Evolutionary conservation across 1,140 invertebrate genomes (phyloP).

Genomic region (Nephila pilipes): DNA sequence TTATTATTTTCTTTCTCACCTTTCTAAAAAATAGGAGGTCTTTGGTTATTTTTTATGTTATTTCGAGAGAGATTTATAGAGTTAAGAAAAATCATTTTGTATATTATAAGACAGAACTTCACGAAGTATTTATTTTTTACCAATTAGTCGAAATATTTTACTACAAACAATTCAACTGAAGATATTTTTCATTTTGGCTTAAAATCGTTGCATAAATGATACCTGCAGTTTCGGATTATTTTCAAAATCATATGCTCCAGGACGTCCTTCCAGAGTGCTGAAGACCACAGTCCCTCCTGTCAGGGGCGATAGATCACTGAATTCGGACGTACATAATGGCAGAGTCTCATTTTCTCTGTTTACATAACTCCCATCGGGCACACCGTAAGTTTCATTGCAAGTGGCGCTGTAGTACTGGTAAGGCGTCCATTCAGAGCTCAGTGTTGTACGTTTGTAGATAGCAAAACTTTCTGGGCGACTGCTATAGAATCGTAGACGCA

Average conservation of each 20-base stretch:
- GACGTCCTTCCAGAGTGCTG: conserved; percentile 96
- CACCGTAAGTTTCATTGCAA: conserved; percentile 91
- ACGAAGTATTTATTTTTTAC: too few relatives aligned
- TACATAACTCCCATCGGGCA: conserved; percentile 86
- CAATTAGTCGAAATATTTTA: too few relatives aligned
- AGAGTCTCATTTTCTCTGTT: conserved; percentile 90
- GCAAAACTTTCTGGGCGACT: conserved; percentile 98
- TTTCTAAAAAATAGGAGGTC: too few relatives aligned
- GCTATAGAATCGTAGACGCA: conserved; percentile 95
- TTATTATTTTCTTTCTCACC: too few relatives aligned
- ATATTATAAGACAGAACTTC: too few relatives aligned
- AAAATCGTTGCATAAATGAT: conserved; percentile 15
- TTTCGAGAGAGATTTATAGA: too few relatives aligned
- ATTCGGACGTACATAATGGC: conserved; percentile 97
- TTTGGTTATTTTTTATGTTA: too few relatives aligned
- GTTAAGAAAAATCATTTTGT: too few relatives aligned
- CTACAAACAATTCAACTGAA: too few relatives aligned
- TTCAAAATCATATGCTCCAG: conserved; percentile 95
- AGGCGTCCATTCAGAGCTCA: conserved; percentile 92
- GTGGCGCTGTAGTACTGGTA: conserved; percentile 98
- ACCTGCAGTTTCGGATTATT: conserved; percentile 93
- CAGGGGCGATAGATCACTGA: conserved; percentile 97
- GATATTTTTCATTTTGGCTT: too few relatives aligned
- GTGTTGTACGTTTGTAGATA: conserved; percentile 91
- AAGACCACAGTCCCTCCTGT: conserved; percentile 97